Evolutionary conservation across 1,140 invertebrate species (phyloP), one percentile per base, ranked within the genome.

Genomic region (Helicorthomorpha holstii): DNA sequence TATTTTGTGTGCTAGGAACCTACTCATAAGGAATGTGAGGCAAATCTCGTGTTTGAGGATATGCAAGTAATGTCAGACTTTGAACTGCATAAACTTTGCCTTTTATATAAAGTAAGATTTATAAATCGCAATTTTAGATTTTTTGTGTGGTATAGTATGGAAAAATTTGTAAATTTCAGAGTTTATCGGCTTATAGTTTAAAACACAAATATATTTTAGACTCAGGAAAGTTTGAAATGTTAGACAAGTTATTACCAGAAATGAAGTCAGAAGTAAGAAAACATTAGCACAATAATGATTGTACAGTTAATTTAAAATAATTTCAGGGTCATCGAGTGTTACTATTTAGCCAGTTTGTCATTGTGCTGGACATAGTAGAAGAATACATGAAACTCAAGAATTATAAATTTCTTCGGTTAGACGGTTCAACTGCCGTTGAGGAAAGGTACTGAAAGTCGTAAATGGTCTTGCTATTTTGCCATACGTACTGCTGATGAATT

Each of bases 281-380:
- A 57, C 58, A 57, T 46, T 10, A 12, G 4, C 21, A 7, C 12
- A 19, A 19, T 7, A 46, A 25, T 4, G 7, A 46, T 46, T 25
- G 16, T 7, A 16, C 21, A 7, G 44, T 19, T 7, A 7, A 7
- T 46, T 21, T 19, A 10, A 12, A 12, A 10, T 46, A 46, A 46
- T 46, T 46, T 7, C 44, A 27, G 51, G 47, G 50, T 14, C 23
- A 53, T 21, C 26, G 88, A 27, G 83, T 93, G 27, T 69, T 96
- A 46, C 78, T 97, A 45, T 97, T 97, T 70, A 93, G 87, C 64
- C 91, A 96, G 72, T 95, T 94, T 68, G 85, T 86, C 2, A 87
- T 91, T 73, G 77, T 95, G 69, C 73, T 97, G 61, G 88, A 95
- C 66, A 78, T 96, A 54, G 63, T 91, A 47, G 82, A 92, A 64